Conservation (phyloP, 2,888 invertebrate genomes). For the Microdon myrmicae region DNA sequence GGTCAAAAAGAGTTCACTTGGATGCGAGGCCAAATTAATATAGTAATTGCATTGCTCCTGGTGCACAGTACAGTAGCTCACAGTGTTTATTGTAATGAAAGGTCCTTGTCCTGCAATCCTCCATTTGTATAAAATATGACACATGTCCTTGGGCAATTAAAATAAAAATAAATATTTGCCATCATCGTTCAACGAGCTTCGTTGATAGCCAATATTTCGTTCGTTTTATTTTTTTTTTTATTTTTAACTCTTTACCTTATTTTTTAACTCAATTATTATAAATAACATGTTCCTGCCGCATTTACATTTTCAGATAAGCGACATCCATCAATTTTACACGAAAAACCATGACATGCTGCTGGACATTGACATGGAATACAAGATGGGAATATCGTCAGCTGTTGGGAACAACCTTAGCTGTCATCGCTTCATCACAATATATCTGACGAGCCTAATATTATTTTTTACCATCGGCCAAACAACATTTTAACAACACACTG, state of each 20-base stretch:
- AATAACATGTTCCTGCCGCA: too few relatives aligned
- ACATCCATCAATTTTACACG: conserved; percentile 79
- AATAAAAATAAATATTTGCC: background rate
- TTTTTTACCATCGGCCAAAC: conserved; percentile 27
- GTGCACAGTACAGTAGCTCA: conserved; percentile 7
- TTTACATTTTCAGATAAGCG: conserved; percentile 71
- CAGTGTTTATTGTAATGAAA: conserved; percentile 14
- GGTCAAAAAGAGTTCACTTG: too few relatives aligned
- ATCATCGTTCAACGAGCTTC: background rate
- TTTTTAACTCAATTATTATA: too few relatives aligned
- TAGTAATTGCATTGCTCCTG: conserved; percentile 33
- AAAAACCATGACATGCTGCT: conserved; percentile 70
- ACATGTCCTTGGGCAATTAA: background rate
- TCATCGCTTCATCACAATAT: conserved; percentile 41
- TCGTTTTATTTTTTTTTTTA: conserved; percentile 10
- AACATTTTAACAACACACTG: conserved; percentile 48
- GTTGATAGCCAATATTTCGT: conserved; percentile 7
- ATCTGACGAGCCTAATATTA: conserved; percentile 40
- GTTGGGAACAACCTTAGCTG: conserved; percentile 36
- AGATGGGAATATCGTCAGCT: conserved; percentile 62
- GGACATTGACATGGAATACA: conserved; percentile 67
- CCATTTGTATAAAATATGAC: conserved; percentile 1
- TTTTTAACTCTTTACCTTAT: too few relatives aligned
- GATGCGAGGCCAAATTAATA: conserved; percentile 24
- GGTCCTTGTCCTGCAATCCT: background rate